Percentiles rank a stretch among this genome's conserved stretches.
Conservation (phyloP, 2,797 vertebrate species). For the Megaceryle alcyon region DNA sequence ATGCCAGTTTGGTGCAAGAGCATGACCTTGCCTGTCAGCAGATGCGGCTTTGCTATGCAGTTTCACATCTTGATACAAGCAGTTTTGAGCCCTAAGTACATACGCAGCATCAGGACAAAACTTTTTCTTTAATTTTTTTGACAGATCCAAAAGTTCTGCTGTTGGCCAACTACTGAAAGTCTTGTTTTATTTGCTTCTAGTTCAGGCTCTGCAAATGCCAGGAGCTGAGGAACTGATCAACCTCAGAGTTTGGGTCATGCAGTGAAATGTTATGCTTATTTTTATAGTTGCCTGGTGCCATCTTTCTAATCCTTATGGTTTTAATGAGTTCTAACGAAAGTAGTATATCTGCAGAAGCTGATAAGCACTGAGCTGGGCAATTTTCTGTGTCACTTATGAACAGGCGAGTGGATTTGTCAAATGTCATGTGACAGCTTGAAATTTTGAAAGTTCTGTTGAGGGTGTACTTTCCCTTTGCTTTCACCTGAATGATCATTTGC, state of each 20-base stretch:
- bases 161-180: not conserved
- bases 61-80: not conserved
- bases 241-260: not conserved
- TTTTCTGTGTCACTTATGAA: not conserved
- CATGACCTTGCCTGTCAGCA: not conserved
- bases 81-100: not conserved
- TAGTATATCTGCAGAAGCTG: not conserved
- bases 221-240: not conserved
- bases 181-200: not conserved
- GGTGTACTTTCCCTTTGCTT: not conserved
- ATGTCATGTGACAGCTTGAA: not conserved
- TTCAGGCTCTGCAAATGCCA: not conserved
- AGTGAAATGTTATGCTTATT: not conserved
- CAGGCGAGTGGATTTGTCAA: slow-evolving; percentile 1
- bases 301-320: not conserved
- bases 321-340: slow-evolving; percentile 1
- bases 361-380: not conserved
- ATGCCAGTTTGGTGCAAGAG: not conserved
- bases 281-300: not conserved
- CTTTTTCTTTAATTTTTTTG: not conserved
- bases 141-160: not conserved
- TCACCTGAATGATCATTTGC: not conserved
- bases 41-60: not conserved
- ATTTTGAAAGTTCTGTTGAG: not conserved
- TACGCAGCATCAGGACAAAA: not conserved